These are phyloP conservation scores for Rattus rattus DNA, from an alignment of 2,113 vertebrate genomes.

Conservation along the genomic window DNA sequence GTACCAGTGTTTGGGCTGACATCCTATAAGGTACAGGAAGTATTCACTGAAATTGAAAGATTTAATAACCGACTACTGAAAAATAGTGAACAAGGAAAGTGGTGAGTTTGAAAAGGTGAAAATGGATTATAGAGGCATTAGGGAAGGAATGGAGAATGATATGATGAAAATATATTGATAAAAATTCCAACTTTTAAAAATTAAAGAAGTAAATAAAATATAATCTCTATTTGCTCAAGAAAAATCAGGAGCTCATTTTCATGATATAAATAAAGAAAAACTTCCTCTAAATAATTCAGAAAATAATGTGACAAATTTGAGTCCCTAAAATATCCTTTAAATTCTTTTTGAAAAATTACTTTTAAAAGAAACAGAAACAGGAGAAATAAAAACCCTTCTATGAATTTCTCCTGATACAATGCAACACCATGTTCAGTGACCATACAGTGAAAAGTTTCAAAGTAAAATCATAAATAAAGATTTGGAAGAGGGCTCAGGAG, in stretches of 20 bases:
- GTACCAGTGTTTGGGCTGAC: neutral
- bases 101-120: neutral
- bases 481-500: too few relatives aligned
- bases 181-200: neutral
- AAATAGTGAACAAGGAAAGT: neutral
- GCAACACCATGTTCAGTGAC: neutral
- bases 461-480: neutral
- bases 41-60: neutral
- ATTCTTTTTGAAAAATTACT: conserved; percentile 2
- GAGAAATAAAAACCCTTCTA: neutral
- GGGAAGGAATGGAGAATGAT: neutral
- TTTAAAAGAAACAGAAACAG: neutral
- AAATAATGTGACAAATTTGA: neutral
- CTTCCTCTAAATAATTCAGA: conserved; percentile 18
- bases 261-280: neutral
- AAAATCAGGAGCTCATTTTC: neutral
- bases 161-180: neutral
- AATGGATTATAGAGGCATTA: neutral
- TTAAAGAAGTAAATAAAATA: neutral
- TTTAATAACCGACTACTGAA: neutral
- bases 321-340: conserved; percentile 1
- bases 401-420: too few relatives aligned
- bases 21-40: neutral
- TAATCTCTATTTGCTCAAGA: neutral
- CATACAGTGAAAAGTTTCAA: neutral